Evolutionary conservation across 2,888 invertebrate species (phyloP), one percentile per base, ranked within the genome.

Genomic region (Aspidiotus destructor): DNA sequence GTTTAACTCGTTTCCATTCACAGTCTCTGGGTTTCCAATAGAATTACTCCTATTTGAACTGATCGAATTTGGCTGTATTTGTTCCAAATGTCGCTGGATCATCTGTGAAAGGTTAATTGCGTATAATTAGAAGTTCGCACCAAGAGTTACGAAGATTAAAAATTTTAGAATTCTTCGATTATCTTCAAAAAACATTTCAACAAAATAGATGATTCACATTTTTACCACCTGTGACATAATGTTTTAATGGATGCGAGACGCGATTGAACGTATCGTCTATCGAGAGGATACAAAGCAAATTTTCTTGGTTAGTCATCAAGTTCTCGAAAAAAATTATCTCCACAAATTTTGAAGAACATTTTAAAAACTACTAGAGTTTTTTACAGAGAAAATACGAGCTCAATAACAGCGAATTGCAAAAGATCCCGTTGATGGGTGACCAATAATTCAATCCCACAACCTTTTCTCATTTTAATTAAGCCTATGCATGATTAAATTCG

Each of bases 1-100:
- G 28, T 28, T 28, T 28, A 28, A 28, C 5, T 28, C 28, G 28
- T 28, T 28, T 28, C 28, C 28, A 28, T 28, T 28, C 28, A 28
- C 28, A 28, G 28, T 3, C 28, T 28, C 28, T 1, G 5, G 1
- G 28, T 28, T 28, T 28, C 28, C 16, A 55, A 5, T 55, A 55
- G 10, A n/a, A 55, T 55, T 55, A 16, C 16, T 15, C 55, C 13
- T 10, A 55, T 55, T 55, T n/a, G 2, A 1, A 7, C 13, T n/a
- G n/a, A 28, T 28, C 28, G 28, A 28, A 5, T n/a, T 9, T 15
- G 76, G 64, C 58, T 69, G 60, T 62, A 72, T 71, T 69, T 60
- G 67, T 16, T 69, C 69, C 17, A 65, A 52, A 67, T 67, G 61
- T 48, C 41, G 67, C 42, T 61, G 65, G 16, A 63, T 65, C n/a